These are phyloP conservation scores for Hyles lineata DNA, from an alignment of 2,888 invertebrate species.

Conservation along the genomic window DNA sequence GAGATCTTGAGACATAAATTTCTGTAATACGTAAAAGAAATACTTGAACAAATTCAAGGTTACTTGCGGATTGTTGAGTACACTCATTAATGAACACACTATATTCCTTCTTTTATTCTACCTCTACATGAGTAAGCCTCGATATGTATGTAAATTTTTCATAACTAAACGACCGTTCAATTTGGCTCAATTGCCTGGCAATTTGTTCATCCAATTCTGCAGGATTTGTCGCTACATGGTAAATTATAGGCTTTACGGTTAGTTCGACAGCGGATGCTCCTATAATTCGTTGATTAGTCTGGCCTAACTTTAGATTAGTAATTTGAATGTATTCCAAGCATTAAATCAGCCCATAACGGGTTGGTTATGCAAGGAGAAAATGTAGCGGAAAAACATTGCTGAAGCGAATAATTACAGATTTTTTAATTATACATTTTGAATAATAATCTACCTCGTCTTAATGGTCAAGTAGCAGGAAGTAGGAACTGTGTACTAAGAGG, in stretches of 20 bases:
- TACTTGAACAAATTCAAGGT: too few relatives aligned
- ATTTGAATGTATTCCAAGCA: slow-evolving; percentile 19
- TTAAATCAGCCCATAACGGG: slow-evolving; percentile 14
- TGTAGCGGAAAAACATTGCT: not conserved
- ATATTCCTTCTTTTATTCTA: not conserved
- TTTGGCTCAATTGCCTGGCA: not conserved
- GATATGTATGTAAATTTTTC: not conserved
- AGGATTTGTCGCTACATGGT: slow-evolving; percentile 14
- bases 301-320: slow-evolving; percentile 10
- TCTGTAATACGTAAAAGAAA: too few relatives aligned
- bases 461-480: too few relatives aligned
- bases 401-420: not conserved
- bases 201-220: slow-evolving; percentile 14
- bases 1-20: too few relatives aligned
- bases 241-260: slow-evolving; percentile 12
- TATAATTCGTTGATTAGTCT: slow-evolving; percentile 17
- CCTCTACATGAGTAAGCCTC: not conserved
- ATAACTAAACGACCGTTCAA: slow-evolving; percentile 1
- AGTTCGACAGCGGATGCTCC: slow-evolving; percentile 18
- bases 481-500: too few relatives aligned
- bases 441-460: too few relatives aligned
- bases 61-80: too few relatives aligned
- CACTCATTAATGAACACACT: not conserved
- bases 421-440: too few relatives aligned
- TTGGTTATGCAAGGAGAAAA: not conserved